Evolutionary conservation across 2,113 vertebrate genomes (phyloP).

Genomic region (Mormyrus iriodes): DNA sequence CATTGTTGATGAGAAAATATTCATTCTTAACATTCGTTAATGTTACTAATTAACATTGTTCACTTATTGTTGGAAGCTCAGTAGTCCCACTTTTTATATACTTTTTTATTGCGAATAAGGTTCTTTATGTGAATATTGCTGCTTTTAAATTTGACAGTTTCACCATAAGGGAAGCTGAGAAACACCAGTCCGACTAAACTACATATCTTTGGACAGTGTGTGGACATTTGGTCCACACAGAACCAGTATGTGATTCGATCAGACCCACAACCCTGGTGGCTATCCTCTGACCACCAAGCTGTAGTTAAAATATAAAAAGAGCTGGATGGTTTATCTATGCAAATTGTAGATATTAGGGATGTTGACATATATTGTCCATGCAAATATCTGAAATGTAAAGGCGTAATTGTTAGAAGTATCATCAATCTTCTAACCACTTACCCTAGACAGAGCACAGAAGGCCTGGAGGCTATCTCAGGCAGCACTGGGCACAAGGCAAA

Average conservation of each 20-base stretch:
- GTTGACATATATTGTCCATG: background rate
- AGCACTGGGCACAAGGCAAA: no score
- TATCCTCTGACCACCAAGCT: background rate
- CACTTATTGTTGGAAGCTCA: background rate
- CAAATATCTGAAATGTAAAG: background rate
- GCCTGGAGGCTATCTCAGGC: background rate
- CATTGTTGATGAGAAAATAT: no score
- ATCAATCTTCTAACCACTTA: background rate
- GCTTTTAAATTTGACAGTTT: background rate
- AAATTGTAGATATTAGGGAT: background rate
- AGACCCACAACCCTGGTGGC: background rate
- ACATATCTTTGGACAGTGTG: background rate
- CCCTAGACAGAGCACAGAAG: background rate
- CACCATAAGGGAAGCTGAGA: background rate
- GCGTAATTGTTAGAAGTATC: background rate
- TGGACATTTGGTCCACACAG: background rate
- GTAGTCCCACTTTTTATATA: background rate
- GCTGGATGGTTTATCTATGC: background rate
- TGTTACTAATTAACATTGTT: background rate
- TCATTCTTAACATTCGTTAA: background rate
- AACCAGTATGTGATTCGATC: background rate
- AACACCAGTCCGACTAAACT: background rate
- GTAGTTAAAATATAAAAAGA: background rate
- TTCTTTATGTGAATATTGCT: background rate
- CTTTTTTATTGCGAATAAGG: background rate